Evolutionary conservation across 1,140 invertebrate genomes (phyloP).

Genomic region (honey bee (Apis mellifera)): DNA sequence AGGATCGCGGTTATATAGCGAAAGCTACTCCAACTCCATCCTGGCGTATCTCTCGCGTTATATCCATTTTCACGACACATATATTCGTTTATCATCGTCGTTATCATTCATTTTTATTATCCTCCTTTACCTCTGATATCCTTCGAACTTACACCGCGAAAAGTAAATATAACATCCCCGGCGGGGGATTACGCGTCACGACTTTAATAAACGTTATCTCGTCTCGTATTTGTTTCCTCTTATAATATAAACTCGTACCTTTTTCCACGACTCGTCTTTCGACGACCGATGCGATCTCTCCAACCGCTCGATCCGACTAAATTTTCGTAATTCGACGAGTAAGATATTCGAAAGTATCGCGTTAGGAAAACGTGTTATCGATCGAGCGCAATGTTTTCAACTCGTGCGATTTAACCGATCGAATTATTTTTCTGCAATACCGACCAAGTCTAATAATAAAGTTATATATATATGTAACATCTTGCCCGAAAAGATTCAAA

Average conservation of each 20-base stretch:
- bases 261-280: neutral
- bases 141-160: neutral
- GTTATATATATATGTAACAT: no score
- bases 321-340: no score
- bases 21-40: neutral
- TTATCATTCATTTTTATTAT: neutral
- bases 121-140: neutral
- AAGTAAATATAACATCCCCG: neutral
- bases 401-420: no score
- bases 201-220: slow-evolving; percentile 17
- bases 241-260: neutral
- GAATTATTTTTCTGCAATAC: no score
- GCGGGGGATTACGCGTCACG: neutral
- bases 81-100: slow-evolving; percentile 12
- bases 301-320: no score
- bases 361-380: no score
- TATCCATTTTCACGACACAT: neutral
- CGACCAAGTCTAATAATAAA: no score
- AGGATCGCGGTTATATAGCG: no score
- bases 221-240: neutral
- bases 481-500: no score
- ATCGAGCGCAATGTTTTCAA: no score
- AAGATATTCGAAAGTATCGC: no score
- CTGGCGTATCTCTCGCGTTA: neutral
- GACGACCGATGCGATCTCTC: neutral